Conservation (phyloP, 2,888 invertebrate genomes). For the Eumerus sabulonum region DNA sequence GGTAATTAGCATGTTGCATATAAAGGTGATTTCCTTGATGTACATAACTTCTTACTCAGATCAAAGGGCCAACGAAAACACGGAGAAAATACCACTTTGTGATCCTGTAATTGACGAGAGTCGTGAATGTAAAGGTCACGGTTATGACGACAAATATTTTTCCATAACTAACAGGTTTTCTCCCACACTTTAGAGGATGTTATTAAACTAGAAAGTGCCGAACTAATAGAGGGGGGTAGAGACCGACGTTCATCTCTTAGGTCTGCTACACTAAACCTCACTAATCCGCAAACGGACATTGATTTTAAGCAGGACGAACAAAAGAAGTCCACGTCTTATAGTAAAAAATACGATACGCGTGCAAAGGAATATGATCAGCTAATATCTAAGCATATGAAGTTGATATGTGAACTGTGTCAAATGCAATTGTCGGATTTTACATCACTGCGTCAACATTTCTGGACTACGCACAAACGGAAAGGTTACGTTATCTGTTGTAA, state of each 20-base stretch:
- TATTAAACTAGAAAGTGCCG: conserved; percentile 35
- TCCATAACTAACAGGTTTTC: not conserved
- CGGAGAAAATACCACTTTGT: not conserved
- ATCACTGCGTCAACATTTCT: conserved; percentile 75
- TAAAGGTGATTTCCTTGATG: too few species aligned
- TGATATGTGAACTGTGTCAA: conserved; percentile 75
- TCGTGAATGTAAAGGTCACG: conserved; percentile 2
- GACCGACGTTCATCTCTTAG: conserved; percentile 26
- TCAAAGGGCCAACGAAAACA: too few species aligned
- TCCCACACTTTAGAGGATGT: conserved; percentile 39
- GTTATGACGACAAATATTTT: conserved; percentile 4
- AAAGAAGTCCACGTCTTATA: conserved; percentile 23
- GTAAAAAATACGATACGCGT: conserved; percentile 63
- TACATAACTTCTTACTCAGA: too few species aligned
- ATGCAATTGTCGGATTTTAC: conserved; percentile 73
- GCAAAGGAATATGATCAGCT: conserved; percentile 74
- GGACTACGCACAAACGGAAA: conserved; percentile 73
- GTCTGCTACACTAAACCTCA: too few species aligned
- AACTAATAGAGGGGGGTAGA: not conserved
- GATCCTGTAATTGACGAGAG: not conserved
- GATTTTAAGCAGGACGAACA: conserved; percentile 45
- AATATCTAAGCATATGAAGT: conserved; percentile 75
- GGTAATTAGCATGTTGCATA: conserved; percentile 8
- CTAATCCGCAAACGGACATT: conserved; percentile 11
- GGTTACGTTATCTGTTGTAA: conserved; percentile 77